A percentile compares a stretch with the other conserved stretches of the same genome.
Evolutionary conservation across 2,888 invertebrate genomes (phyloP).

Genomic region (Cybosia mesomella): DNA sequence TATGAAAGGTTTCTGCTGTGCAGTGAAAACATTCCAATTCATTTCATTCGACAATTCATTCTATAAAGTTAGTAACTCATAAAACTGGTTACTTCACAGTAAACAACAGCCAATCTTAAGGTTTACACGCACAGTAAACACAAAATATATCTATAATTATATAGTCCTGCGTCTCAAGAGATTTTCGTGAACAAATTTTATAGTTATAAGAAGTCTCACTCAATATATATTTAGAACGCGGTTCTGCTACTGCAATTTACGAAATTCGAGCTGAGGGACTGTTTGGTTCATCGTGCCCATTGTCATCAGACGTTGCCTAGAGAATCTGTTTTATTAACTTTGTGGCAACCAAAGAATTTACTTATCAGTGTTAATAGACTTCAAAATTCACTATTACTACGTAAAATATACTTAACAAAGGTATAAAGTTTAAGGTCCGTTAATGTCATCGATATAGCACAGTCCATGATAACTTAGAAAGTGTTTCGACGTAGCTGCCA

Average conservation of each 20-base stretch:
- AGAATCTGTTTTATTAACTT: constrained; percentile 53
- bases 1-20: neutral
- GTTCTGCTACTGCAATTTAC: constrained; percentile 56
- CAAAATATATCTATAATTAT: neutral
- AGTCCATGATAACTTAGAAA: neutral
- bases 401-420: constrained; percentile 17
- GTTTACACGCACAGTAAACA: neutral
- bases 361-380: constrained; percentile 48
- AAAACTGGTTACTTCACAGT: neutral
- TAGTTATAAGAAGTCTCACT: constrained; percentile 50
- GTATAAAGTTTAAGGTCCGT: constrained; percentile 29
- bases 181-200: constrained; percentile 56
- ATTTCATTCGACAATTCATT: too few relatives aligned
- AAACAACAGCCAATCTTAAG: neutral
- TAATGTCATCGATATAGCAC: constrained; percentile 9
- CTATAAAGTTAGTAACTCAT: neutral
- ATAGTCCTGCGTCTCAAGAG: constrained; percentile 49
- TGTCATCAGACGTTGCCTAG: constrained; percentile 39
- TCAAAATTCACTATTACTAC: constrained; percentile 30
- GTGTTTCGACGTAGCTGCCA: constrained; percentile 5
- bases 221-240: constrained; percentile 56
- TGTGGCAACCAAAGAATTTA: constrained; percentile 56
- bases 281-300: constrained; percentile 47
- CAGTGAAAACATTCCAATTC: neutral
- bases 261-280: constrained; percentile 58